Conservation (phyloP, 1,140 invertebrate genomes). For the Apis florea region DNA sequence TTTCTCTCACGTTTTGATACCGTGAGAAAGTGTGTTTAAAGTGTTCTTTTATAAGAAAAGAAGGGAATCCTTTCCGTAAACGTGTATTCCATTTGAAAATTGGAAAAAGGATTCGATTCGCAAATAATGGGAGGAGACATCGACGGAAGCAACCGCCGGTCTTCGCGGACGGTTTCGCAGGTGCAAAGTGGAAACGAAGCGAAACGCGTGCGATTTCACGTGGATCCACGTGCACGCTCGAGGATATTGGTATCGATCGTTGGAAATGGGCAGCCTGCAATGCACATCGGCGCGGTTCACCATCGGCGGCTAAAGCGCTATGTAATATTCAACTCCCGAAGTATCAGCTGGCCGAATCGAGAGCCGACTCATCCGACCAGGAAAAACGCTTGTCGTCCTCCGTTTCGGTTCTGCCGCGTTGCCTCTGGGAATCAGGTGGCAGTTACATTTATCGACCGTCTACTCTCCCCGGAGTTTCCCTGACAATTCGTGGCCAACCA, state of each 20-base stretch:
- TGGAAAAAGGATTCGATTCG: rapidly evolving
- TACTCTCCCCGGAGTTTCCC: conserved; percentile 6
- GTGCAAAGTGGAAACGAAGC: background rate
- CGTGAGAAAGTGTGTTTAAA: too few species aligned
- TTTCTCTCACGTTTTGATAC: too few species aligned
- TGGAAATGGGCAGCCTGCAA: background rate
- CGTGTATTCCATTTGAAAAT: background rate
- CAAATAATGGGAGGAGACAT: background rate
- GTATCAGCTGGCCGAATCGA: conserved; percentile 18
- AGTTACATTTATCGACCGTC: conserved; percentile 35
- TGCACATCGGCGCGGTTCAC: conserved; percentile 25
- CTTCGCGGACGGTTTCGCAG: too few species aligned
- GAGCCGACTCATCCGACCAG: background rate
- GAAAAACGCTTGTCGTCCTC: conserved; percentile 26
- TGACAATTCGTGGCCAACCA: conserved; percentile 35
- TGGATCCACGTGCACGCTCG: conserved; percentile 19
- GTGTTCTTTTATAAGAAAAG: too few species aligned
- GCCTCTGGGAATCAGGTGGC: conserved; percentile 40
- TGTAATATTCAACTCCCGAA: conserved; percentile 35
- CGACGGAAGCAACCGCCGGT: background rate
- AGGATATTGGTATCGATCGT: conserved; percentile 32
- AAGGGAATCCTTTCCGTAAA: background rate
- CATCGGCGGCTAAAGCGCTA: conserved; percentile 5
- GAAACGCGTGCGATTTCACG: background rate
- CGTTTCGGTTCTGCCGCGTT: background rate